Conservation (phyloP, 2,888 invertebrate genomes). For the Rhingia rostrata region DNA sequence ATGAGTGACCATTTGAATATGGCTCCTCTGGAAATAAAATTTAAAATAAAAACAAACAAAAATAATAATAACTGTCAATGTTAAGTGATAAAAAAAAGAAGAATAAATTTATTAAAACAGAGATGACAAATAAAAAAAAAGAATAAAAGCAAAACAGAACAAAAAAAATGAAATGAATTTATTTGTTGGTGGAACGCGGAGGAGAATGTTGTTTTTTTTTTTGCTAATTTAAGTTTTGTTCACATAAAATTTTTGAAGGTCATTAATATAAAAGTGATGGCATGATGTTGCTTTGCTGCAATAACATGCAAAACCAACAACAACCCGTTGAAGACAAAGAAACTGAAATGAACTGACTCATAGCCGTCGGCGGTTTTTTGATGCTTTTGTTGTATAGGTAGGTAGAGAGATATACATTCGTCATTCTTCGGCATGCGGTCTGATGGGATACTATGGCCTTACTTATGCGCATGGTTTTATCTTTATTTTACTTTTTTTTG, state of each 20-base stretch:
- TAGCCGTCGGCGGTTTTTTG: conserved; percentile 27
- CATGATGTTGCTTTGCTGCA: conserved; percentile 39
- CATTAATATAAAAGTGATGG: conserved; percentile 36
- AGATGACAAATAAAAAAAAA: conserved; percentile 34
- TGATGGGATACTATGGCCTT: conserved; percentile 27
- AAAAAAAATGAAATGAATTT: conserved; percentile 9
- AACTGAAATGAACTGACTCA: conserved; percentile 45
- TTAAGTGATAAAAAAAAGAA: conserved; percentile 68
- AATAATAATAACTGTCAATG: conserved; percentile 50
- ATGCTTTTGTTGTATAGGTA: conserved; percentile 14
- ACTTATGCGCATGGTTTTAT: neutral
- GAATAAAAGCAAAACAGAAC: conserved; percentile 18
- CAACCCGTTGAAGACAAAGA: conserved; percentile 61
- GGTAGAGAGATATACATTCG: conserved; percentile 33
- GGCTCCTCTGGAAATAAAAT: conserved; percentile 80
- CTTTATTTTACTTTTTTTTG: neutral
- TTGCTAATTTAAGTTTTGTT: conserved; percentile 21
- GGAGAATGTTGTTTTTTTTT: conserved; percentile 5
- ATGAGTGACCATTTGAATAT: conserved; percentile 78
- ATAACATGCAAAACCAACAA: conserved; percentile 27
- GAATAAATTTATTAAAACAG: conserved; percentile 27
- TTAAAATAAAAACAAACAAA: conserved; percentile 71
- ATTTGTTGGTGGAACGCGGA: conserved; percentile 6
- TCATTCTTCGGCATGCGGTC: conserved; percentile 34
- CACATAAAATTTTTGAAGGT: conserved; percentile 42